Conservation (phyloP, 2,888 invertebrate species). For the Synergus umbraculus region DNA sequence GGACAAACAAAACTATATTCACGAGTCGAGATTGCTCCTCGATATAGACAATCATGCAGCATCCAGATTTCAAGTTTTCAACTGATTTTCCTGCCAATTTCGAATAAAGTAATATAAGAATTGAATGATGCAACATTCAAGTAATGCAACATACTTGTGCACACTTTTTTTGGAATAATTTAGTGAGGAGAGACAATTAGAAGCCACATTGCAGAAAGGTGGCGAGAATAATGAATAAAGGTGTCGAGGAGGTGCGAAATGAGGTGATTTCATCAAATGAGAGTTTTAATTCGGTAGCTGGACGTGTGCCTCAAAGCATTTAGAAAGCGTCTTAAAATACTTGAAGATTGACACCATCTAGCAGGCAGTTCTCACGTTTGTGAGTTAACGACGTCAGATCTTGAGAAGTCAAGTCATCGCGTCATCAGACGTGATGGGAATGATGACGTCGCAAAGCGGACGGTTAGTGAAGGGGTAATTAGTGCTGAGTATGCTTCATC, state of each 20-base stretch:
- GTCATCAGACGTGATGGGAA: conserved; percentile 65
- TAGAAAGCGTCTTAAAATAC: conserved; percentile 1
- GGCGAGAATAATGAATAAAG: conserved; percentile 11
- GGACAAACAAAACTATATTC: conserved; percentile 9
- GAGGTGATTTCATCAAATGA: conserved; percentile 18
- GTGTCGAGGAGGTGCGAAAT: conserved; percentile 3
- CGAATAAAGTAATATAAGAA: too few relatives aligned
- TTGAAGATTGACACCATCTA: conserved; percentile 23
- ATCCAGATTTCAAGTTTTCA: neutral
- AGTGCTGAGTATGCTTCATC: conserved; percentile 72
- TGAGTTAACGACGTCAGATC: conserved; percentile 60
- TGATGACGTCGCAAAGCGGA: conserved; percentile 70
- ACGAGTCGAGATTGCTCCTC: conserved; percentile 5
- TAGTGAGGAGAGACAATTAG: neutral
- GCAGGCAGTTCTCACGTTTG: conserved; percentile 61
- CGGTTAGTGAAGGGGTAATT: conserved; percentile 71
- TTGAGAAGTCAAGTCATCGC: conserved; percentile 60
- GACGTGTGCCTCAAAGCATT: conserved; percentile 6
- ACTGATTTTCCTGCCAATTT: neutral
- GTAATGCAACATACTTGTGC: too few relatives aligned
- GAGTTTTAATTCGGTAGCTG: conserved; percentile 3
- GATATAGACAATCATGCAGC: neutral
- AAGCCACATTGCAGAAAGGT: neutral
- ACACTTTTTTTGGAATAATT: neutral
- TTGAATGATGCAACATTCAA: too few relatives aligned